Conservation (phyloP, 1,140 invertebrate species). For the Bombus soroeensis region DNA sequence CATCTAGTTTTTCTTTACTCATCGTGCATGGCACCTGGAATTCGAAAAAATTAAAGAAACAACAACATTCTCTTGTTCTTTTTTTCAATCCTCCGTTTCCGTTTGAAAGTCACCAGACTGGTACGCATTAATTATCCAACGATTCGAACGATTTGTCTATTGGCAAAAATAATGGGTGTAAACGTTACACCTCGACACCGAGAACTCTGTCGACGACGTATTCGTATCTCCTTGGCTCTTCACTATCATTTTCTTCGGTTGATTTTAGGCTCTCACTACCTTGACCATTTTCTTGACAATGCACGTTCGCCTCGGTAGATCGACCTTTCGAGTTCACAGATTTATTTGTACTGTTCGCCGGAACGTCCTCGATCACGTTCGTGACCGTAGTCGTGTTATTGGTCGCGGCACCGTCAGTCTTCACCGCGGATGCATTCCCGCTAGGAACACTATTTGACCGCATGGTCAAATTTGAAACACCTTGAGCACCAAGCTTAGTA, state of each 20-base stretch:
- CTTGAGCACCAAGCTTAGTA: slow-evolving; percentile 46
- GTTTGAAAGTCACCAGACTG: background rate
- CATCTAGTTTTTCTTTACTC: slow-evolving; percentile 7
- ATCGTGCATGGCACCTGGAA: slow-evolving; percentile 56
- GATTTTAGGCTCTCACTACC: slow-evolving; percentile 51
- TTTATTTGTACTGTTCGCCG: slow-evolving; percentile 54
- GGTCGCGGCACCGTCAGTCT: background rate
- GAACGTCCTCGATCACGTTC: slow-evolving; percentile 28
- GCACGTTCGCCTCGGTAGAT: slow-evolving; percentile 2
- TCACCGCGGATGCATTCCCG: slow-evolving; percentile 28
- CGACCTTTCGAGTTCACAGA: slow-evolving; percentile 58
- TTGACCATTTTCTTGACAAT: slow-evolving; percentile 46
- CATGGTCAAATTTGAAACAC: slow-evolving; percentile 31
- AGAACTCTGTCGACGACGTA: slow-evolving; percentile 78
- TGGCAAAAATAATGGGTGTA: background rate
- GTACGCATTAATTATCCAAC: slow-evolving; percentile 3
- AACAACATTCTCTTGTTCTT: background rate
- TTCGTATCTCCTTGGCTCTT: slow-evolving; percentile 85
- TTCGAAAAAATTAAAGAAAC: slow-evolving; percentile 39
- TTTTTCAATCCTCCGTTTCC: background rate
- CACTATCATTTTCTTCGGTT: slow-evolving; percentile 70
- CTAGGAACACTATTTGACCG: slow-evolving; percentile 42
- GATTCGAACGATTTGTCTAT: background rate
- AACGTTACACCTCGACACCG: slow-evolving; percentile 44
- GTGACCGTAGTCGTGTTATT: slow-evolving; percentile 23